phyloP scores from a whole-genome alignment of 2,113 vertebrate species.

The Pachyramphus minor region DNA sequence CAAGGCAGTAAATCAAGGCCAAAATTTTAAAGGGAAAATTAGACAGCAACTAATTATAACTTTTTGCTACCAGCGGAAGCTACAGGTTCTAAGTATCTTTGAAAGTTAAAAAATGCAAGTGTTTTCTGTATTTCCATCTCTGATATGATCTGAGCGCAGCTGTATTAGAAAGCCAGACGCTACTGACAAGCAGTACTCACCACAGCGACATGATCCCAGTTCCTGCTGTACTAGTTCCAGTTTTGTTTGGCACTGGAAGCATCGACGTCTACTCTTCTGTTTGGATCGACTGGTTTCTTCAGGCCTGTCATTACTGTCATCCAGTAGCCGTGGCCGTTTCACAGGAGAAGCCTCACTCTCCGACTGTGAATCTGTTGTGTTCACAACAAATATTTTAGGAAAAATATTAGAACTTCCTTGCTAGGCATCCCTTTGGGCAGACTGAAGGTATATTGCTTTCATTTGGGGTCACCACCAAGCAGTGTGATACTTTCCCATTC shows the following conservation, averaged over 20 bases:
- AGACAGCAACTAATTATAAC: background rate
- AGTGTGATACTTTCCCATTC: background rate
- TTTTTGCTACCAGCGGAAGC: background rate
- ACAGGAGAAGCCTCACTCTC: conserved; percentile 89
- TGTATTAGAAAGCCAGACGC: accelerated
- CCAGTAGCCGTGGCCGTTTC: conserved; percentile 86
- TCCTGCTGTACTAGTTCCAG: conserved; percentile 98
- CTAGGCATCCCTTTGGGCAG: conserved; percentile 2
- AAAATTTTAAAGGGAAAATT: background rate
- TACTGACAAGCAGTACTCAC: conserved; percentile 72
- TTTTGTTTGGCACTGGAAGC: conserved; percentile 98
- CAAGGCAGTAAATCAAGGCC: background rate
- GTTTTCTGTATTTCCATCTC: background rate
- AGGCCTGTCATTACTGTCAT: conserved; percentile 76
- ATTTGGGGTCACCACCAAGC: background rate
- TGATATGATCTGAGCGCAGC: accelerated
- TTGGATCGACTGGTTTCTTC: conserved; percentile 85
- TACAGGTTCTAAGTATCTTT: background rate
- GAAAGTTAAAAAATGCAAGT: background rate
- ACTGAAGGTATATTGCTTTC: background rate
- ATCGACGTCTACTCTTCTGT: conserved; percentile 94
- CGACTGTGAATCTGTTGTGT: conserved; percentile 85
- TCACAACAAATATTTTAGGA: conserved; percentile 65
- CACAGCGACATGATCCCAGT: conserved; percentile 96
- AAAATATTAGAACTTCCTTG: conserved; percentile 38